phyloP scores from a whole-genome alignment of 2,113 vertebrate genomes.

The Eolophus roseicapilla region DNA sequence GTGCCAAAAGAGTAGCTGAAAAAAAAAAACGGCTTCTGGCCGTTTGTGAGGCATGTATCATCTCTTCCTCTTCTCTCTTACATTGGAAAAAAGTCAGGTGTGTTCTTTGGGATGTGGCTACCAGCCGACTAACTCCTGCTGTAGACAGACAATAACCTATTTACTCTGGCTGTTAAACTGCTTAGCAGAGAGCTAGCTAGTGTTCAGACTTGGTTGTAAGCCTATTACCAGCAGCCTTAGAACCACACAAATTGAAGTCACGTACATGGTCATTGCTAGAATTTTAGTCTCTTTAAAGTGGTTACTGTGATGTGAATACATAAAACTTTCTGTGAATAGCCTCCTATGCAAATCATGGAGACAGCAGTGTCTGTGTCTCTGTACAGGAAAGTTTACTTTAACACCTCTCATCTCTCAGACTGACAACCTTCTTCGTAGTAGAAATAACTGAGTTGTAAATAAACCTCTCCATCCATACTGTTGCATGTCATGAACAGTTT shows the following conservation, averaged over 20 bases:
- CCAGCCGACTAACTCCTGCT: background rate
- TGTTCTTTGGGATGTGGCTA: background rate
- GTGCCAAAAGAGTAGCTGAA: background rate
- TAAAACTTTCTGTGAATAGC: background rate
- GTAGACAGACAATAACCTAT: background rate
- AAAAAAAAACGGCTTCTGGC: background rate
- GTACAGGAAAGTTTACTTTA: background rate
- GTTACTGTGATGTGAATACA: background rate
- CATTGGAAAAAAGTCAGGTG: background rate
- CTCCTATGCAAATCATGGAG: background rate
- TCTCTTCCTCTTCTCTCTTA: background rate
- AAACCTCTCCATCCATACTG: background rate
- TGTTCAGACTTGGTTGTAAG: background rate
- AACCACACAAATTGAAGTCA: background rate
- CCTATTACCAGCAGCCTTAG: background rate
- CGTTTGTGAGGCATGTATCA: background rate
- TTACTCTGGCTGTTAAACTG: constrained; percentile 8
- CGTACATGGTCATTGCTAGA: background rate
- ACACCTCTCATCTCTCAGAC: background rate
- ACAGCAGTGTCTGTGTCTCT: background rate
- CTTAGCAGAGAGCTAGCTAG: constrained; percentile 16
- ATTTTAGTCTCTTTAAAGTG: background rate
- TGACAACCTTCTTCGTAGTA: background rate
- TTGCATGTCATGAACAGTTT: background rate
- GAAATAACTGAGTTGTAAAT: background rate